Base-by-base conservation (phyloP, 2,888 invertebrate species). In the Cantharis rufa region DNA sequence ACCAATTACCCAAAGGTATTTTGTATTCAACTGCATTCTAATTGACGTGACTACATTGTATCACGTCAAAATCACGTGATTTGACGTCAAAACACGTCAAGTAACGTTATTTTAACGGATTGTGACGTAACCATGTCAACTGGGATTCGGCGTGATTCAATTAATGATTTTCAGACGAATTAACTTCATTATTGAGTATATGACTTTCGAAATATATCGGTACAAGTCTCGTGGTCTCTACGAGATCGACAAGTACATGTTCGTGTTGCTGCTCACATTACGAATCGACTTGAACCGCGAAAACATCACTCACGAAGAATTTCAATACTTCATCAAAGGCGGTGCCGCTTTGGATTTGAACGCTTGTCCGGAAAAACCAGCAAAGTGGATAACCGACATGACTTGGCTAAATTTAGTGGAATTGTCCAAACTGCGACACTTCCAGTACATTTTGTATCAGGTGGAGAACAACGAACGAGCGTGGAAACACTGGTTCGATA, bases 401-500 rank as follows among this genome's bases (percentile, higher is more conserved):
- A 95, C 95, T 0, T 97, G 96, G 96, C 87, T 96, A 28, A 97
- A 97, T 89, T 88, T 96, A 78, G 94, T 95, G 0, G 94, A 95
- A 81, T 87, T 97, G 9, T 92, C 94, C 0, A 88, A 88, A 24
- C 85, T 95, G 63, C 87, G 91, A 27, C 92, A 92, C 79, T 95
- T 93, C 82, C 91, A 92, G 1, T 92, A 92, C 79, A 92, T 95
- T 80, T 84, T 93, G 0, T 90, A 89, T 32, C 94, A 94, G 88
- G 86, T 91, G n/a, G 83, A 88, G 13, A 86, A 88, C 21, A 90
- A 89, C 84, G 91, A 91, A 75, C 89, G 86, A 79, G 81, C 81
- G 10, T 91, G 90, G 90, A 89, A 89, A 79, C 71, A 74, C 2
- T 91, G 93, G 93, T 95, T 93, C 84, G 95, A 96, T 82, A 95